Conservation (phyloP, 2,888 invertebrate species). For the Dynastes grantii region DNA sequence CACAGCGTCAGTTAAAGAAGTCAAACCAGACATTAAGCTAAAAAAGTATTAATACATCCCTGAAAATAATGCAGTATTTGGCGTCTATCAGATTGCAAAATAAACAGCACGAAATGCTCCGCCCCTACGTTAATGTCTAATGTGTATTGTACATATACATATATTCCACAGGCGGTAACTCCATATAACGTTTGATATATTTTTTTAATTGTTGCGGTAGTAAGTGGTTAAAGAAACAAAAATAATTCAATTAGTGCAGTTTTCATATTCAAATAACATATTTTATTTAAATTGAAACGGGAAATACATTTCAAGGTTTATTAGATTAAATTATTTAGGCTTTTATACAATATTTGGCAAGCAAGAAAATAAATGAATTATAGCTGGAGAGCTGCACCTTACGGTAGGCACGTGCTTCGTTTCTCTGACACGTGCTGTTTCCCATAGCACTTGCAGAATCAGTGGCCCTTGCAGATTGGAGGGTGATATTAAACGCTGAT, state of each 20-base stretch:
- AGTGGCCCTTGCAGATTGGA: conserved; percentile 64
- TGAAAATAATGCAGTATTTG: conserved; percentile 54
- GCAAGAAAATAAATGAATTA: neutral
- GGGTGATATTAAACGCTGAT: conserved; percentile 62
- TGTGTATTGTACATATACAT: neutral
- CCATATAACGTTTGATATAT: too few relatives aligned
- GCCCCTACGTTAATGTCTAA: conserved; percentile 64
- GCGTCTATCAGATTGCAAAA: conserved; percentile 66
- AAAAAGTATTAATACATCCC: conserved; percentile 29
- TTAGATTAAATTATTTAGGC: neutral
- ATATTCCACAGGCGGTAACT: too few relatives aligned
- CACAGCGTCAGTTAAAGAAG: neutral
- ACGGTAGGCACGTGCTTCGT: conserved; percentile 65
- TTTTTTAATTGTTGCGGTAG: too few relatives aligned
- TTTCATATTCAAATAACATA: too few relatives aligned
- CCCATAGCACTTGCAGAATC: conserved; percentile 67
- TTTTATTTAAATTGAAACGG: too few relatives aligned
- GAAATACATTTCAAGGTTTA: too few relatives aligned
- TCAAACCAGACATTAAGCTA: neutral
- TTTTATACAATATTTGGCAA: neutral
- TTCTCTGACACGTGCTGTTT: conserved; percentile 70
- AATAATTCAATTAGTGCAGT: too few relatives aligned
- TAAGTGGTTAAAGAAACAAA: too few relatives aligned
- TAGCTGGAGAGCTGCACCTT: conserved; percentile 58
- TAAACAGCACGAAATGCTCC: conserved; percentile 65